phyloP scores from a whole-genome alignment of 2,888 invertebrate species.

The Cacoxenus indagator region DNA sequence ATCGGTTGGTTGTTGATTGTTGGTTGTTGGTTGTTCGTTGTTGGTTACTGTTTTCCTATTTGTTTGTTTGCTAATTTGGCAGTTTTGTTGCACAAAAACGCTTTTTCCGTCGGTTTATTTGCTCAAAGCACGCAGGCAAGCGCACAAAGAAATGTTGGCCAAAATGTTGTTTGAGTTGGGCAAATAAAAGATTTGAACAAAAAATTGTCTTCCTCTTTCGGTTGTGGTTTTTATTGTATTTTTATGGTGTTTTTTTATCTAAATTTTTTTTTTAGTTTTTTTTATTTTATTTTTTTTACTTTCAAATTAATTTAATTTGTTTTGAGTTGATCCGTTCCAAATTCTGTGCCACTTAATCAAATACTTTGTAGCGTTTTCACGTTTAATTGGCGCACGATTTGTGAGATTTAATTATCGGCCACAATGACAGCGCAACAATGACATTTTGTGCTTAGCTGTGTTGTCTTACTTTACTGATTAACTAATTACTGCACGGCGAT shows the following conservation, averaged over 20 bases:
- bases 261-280: constrained; percentile 22
- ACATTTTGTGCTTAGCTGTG: no score
- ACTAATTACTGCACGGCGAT: no score
- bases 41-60: neutral
- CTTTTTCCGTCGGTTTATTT: neutral
- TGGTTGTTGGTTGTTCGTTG: no score
- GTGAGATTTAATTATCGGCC: constrained; percentile 38
- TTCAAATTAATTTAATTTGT: constrained; percentile 21
- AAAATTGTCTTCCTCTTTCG: neutral
- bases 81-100: neutral
- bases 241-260: constrained; percentile 6
- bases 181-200: no score
- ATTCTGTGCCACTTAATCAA: constrained; percentile 31
- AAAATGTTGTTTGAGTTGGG: no score
- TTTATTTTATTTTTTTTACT: constrained; percentile 27
- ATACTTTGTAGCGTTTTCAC: constrained; percentile 57
- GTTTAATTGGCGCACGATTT: constrained; percentile 67
- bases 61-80: neutral
- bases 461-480: no score
- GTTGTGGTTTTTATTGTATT: neutral
- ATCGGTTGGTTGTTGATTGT: no score
- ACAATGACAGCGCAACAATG: neutral
- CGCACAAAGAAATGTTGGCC: neutral
- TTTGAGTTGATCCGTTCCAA: constrained; percentile 33
- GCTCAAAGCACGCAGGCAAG: neutral